These are phyloP conservation scores for Penaeus indicus DNA, from an alignment of 1,140 invertebrate species.

Conservation along the genomic window DNA sequence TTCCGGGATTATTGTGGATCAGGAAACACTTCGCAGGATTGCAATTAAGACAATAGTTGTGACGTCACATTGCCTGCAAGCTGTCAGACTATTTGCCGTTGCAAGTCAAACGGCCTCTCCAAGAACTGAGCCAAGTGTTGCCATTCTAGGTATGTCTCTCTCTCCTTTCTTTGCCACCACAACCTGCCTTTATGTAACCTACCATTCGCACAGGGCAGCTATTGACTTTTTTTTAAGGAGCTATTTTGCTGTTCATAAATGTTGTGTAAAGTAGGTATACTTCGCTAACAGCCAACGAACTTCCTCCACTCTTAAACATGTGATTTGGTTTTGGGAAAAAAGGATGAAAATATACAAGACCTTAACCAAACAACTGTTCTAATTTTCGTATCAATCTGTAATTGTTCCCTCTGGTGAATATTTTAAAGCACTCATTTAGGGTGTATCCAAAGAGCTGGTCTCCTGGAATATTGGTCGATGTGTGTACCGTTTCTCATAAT, in stretches of 20 bases:
- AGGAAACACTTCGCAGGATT: too few species aligned
- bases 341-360: too few species aligned
- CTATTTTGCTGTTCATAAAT: conserved; percentile 51
- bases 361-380: too few species aligned
- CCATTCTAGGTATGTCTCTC: too few species aligned
- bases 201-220: conserved; percentile 59
- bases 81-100: too few species aligned
- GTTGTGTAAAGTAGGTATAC: background rate
- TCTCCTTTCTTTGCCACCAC: conserved; percentile 22
- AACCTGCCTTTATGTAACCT: conserved; percentile 51
- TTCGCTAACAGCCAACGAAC: conserved; percentile 48
- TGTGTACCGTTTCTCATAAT: conserved; percentile 22
- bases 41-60: too few species aligned
- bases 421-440: conserved; percentile 5
- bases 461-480: conserved; percentile 36
- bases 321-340: background rate
- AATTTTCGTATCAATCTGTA: background rate
- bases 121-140: too few species aligned
- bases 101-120: too few species aligned
- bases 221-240: conserved; percentile 40
- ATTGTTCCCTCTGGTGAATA: background rate
- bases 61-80: too few species aligned
- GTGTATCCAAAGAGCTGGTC: conserved; percentile 59
- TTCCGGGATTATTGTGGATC: too few species aligned
- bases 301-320: conserved; percentile 16